Evolutionary conservation across 2,888 invertebrate species (phyloP), one percentile per base, ranked within the genome.

Genomic region (Eulithis prunata): DNA sequence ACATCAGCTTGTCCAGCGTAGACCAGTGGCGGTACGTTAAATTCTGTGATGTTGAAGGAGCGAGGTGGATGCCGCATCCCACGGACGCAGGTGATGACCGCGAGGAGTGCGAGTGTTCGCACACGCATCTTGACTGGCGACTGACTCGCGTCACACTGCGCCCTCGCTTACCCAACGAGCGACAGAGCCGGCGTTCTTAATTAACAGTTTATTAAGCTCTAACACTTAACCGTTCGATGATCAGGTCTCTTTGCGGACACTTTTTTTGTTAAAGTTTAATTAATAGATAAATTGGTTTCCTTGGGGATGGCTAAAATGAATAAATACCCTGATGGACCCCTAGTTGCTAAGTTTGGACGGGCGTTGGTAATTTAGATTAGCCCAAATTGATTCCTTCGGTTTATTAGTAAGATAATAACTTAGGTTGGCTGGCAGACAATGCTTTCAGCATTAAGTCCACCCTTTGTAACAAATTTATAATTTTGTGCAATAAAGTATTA

Each of bases 141-240:
- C 79, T 82, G 68, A 58, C 56, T 60, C 45, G 60, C 56, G 51
- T 49, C 80, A 78, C 82, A 90, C 91, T 91, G 90, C 79, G 82
- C 81, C 81, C 83, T 77, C 78, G 71, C 74, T 75, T 70, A 73
- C 78, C 77, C 83, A 77, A 78, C 79, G 21, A 21, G 21, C 21
- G 64, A 59, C 58, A 51, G 46, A 12, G 58, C 51, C 64, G 77
- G 81, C 80, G 80, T 81, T 84, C 89, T 91, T 90, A 92, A 93
- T 93, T 92, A 91, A 84, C 89, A 86, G 91, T 91, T 91, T 89
- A 91, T 88, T 93, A 91, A 91, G 85, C 91, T 86, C 86, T 82
- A 82, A 90, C 91, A 91, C 91, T 92, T 87, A 88, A 89, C 86
- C 84, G 88, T 84, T 79, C 81, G 79, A 80, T 75, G 77, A 81